A percentile compares a stretch with the other conserved stretches of the same genome.
Conservation (phyloP, 2,797 vertebrate genomes). For the Sarcophilus harrisii region DNA sequence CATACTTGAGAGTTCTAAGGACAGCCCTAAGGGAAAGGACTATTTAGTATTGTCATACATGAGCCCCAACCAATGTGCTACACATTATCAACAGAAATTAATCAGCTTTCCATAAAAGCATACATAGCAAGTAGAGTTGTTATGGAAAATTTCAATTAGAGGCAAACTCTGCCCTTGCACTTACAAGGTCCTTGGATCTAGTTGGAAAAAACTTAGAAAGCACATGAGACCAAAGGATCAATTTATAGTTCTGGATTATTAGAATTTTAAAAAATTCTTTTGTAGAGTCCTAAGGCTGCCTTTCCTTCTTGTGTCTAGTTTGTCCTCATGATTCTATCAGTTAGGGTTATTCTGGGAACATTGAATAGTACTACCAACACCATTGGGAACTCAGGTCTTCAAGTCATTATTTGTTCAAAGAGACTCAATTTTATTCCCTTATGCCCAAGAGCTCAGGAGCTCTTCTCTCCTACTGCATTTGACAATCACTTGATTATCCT, state of each 20-base stretch:
- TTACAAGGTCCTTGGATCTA: neutral
- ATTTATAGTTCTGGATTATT: neutral
- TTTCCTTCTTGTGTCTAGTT: neutral
- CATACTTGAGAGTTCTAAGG: neutral
- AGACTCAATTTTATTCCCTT: neutral
- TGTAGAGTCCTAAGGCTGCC: neutral
- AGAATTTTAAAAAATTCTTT: neutral
- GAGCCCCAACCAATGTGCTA: neutral
- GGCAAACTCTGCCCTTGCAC: neutral
- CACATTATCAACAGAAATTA: neutral
- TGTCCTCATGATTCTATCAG: neutral
- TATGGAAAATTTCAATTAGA: neutral
- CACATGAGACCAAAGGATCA: neutral
- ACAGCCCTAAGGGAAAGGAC: neutral
- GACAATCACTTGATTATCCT: neutral
- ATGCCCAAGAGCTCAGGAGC: neutral
- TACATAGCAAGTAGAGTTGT: neutral
- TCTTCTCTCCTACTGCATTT: neutral
- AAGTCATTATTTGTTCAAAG: neutral
- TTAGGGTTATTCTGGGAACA: neutral
- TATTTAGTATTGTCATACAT: neutral
- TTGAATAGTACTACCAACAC: neutral
- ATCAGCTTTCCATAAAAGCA: neutral
- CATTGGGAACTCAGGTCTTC: neutral
- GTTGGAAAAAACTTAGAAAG: neutral